Base-by-base conservation (phyloP, 2,797 vertebrate genomes). In the Carduelis carduelis region DNA sequence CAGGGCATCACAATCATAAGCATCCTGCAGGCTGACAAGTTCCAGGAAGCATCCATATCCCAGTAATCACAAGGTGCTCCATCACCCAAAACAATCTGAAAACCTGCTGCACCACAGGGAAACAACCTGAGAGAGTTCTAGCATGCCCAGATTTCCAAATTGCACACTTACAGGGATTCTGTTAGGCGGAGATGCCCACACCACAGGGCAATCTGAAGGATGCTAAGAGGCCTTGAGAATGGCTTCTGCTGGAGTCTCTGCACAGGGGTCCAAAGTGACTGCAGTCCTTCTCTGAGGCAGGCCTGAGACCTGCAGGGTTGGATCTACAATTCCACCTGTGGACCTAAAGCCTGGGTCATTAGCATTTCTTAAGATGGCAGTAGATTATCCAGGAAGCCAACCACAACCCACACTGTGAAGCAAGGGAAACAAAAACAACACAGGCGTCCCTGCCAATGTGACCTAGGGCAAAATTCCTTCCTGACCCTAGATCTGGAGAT, bases 391-490 rank as follows among this genome's bases (percentile, higher is more conserved):
- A 56, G 66, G 78, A 93, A 87, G 81, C 32, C 83, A 93, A 84
- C 77, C 37, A 4, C 80, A 96, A 75, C 27, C 50, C 70, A 72
- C 70, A 34, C 35, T 72, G 47, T 12, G 44, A 87, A 89, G 77
- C 35, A 76, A 87, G 52, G 83, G 72, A 96, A 96, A 95, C 63
- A 87, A 90, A 94, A 92, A 22, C 92, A 93, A 68, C 83, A 77
- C 39, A 55, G 43, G 69, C 27, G 1, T 82, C 46, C 59, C 68
- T 84, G 94, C 83, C 95, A 95, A 30, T 83, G 78, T 95, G 81
- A 93, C 92, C 94, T 87, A 65, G 90, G 83, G 95, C 92, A 87
- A 96, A 96, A 96, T 95, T 96, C 96, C 81, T 96, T 96, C 91
- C 87, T 96, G 92, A 94, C 91, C 95, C 41, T 69, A 95, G 95